phyloP scores from a whole-genome alignment of 2,888 invertebrate species.

The Blomia tropicalis region DNA sequence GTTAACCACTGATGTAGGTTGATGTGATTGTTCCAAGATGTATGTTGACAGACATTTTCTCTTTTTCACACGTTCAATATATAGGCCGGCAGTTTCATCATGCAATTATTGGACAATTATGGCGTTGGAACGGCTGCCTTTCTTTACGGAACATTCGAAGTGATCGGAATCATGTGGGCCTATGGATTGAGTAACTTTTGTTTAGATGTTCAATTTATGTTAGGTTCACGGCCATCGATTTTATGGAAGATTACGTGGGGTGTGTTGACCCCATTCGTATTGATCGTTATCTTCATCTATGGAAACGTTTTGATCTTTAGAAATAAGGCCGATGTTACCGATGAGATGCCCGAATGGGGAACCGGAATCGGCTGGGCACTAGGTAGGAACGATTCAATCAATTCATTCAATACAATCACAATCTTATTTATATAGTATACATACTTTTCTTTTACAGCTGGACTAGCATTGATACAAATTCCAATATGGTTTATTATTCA shows the following conservation, averaged over 20 bases:
- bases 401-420: no score
- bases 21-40: no score
- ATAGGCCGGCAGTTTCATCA: conserved; percentile 28
- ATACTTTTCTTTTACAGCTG: conserved; percentile 19
- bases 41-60: no score
- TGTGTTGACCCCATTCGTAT: conserved; percentile 50
- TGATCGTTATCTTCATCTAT: conserved; percentile 37
- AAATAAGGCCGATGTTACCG: neutral
- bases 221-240: conserved; percentile 44
- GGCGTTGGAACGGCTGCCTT: conserved; percentile 36
- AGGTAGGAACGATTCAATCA: neutral
- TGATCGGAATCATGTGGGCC: conserved; percentile 43
- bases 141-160: conserved; percentile 44
- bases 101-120: conserved; percentile 28
- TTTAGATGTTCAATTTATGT: conserved; percentile 56
- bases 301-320: conserved; percentile 25
- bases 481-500: conserved; percentile 30
- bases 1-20: conserved; percentile 28
- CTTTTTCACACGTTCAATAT: neutral
- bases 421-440: neutral
- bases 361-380: conserved; percentile 31
- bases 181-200: conserved; percentile 43
- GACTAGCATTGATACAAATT: conserved; percentile 31
- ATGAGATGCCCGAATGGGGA: conserved; percentile 31
- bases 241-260: conserved; percentile 59